These are phyloP conservation scores for Avahi laniger DNA, from an alignment of 2,797 vertebrate species.

Conservation along the genomic window DNA sequence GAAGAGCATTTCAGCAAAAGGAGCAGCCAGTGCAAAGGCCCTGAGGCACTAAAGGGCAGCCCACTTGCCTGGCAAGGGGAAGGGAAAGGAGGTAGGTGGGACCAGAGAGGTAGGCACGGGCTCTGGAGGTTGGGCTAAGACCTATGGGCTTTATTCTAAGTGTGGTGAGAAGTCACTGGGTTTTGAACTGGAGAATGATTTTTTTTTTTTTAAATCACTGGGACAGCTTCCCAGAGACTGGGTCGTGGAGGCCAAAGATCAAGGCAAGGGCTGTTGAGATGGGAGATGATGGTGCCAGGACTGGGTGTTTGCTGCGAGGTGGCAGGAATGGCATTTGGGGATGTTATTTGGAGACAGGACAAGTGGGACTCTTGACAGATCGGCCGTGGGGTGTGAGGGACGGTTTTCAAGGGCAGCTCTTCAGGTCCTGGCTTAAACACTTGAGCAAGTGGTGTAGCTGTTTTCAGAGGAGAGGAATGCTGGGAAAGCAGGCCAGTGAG, in stretches of 20 bases:
- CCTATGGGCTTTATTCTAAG: neutral
- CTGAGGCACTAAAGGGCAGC: neutral
- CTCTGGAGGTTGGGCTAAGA: neutral
- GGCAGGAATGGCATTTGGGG: neutral
- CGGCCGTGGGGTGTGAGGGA: neutral
- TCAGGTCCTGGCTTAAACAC: neutral
- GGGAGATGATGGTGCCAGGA: neutral
- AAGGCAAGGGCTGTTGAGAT: neutral
- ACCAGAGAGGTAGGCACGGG: neutral
- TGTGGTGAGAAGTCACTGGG: neutral
- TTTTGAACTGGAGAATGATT: neutral
- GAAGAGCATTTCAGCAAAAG: neutral
- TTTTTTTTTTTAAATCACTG: neutral
- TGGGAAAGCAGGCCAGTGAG: neutral
- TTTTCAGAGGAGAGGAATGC: neutral
- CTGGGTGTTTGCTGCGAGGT: neutral
- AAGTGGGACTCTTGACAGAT: constrained; percentile 44
- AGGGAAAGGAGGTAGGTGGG: neutral
- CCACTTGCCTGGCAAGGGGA: neutral
- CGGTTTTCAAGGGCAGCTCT: neutral
- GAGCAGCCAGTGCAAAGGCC: neutral
- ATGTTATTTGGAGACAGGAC: neutral
- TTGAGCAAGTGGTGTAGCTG: neutral
- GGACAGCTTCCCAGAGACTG: neutral
- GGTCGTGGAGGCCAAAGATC: neutral